Evolutionary conservation across 1,140 invertebrate genomes (phyloP), one percentile per base, ranked within the genome.

Genomic region (Leucophenga varia): DNA sequence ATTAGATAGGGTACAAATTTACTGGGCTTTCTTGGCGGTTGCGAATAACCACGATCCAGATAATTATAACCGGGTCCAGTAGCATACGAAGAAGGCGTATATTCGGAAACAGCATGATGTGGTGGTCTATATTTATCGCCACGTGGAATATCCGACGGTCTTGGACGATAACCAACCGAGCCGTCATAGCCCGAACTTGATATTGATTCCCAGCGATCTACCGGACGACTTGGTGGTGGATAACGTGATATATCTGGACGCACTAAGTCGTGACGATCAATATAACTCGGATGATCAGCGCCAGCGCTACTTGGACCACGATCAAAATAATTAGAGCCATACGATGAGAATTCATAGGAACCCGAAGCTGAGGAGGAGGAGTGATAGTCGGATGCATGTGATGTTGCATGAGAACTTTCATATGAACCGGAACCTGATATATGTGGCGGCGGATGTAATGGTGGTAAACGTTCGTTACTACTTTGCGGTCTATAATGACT

Each of bases 1-100:
- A 74, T 72, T 17, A 74, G 31, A 5, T 74, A 74, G 2, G 72
- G 72, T 8, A 74, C 61, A 39, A 71, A 74, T 25, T 73, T 72
- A 9, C 42, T 50, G 2, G 65, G 55, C 20, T 36, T 72, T 73
- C 13, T 70, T 41, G 41, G 2, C 25, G 35, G 17, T 34, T 36
- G 12, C 22, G 71, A 63, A n/a, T 52, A 52, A 43, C 72, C 72
- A 18, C 72, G 56, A 43, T 74, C 72, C 12, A 70, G 50, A 34
- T 74, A 74, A 22, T 67, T 74, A 32, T 72, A 51, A 0, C 49
- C 6, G 6, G 59, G 61, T 5, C 55, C 63, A 7, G 57, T 48
- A 6, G 34, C 34, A 20, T 51, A 50, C 8, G 47, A 52, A 47
- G 72, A 74, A 7, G 71, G 64, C 1, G 64, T 49, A 34, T 52